These are phyloP conservation scores for Lasius platythorax DNA, from an alignment of 2,888 invertebrate species.

Conservation along the genomic window DNA sequence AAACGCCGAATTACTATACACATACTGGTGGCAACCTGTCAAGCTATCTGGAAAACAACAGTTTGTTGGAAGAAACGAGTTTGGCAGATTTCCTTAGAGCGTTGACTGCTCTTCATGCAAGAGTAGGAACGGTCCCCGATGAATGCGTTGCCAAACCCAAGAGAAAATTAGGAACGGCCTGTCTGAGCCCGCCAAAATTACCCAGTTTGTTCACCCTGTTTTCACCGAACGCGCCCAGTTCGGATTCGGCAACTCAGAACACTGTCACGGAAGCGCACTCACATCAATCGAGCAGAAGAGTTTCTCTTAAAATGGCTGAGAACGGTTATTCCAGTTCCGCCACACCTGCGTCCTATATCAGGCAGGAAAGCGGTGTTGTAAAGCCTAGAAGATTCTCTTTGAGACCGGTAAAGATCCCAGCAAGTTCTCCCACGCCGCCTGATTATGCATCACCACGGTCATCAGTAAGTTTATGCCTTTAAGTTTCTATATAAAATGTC, in stretches of 20 bases:
- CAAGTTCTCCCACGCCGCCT: conserved; percentile 75
- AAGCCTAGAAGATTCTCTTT: conserved; percentile 81
- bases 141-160: conserved; percentile 82
- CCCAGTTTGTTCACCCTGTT: conserved; percentile 87
- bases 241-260: conserved; percentile 70
- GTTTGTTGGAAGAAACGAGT: conserved; percentile 93
- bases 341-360: conserved; percentile 72
- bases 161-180: conserved; percentile 87
- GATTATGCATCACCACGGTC: conserved; percentile 73
- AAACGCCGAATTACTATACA: conserved; percentile 78
- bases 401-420: conserved; percentile 80
- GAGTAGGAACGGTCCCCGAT: conserved; percentile 84
- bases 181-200: conserved; percentile 86
- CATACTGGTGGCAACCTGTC: conserved; percentile 76
- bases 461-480: conserved; percentile 62
- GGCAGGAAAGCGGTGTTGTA: conserved; percentile 74
- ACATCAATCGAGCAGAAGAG: conserved; percentile 39
- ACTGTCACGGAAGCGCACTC: conserved; percentile 71
- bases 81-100: conserved; percentile 94
- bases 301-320: conserved; percentile 78
- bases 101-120: conserved; percentile 90
- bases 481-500: neutral
- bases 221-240: conserved; percentile 76
- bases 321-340: conserved; percentile 70
- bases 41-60: conserved; percentile 86